Evolutionary conservation across 2,797 vertebrate species (phyloP).

Genomic region (Limnodromus scolopaceus): DNA sequence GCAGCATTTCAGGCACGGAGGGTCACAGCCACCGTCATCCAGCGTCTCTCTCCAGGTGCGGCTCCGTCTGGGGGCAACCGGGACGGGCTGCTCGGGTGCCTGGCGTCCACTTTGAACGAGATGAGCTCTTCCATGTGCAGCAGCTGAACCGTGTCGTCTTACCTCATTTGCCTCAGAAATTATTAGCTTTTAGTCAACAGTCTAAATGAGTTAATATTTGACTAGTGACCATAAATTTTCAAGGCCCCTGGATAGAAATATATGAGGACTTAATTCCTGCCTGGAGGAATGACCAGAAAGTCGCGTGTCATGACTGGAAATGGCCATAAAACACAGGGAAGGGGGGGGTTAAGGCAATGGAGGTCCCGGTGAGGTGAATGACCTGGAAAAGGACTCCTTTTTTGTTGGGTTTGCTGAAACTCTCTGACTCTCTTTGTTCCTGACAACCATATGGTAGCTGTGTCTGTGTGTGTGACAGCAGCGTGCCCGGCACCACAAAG

Average conservation of each 20-base stretch:
- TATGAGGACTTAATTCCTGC: background rate
- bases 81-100: background rate
- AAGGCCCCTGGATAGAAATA: background rate
- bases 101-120: background rate
- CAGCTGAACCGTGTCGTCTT: background rate
- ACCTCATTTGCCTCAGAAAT: slow-evolving; percentile 46
- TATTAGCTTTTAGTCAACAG: slow-evolving; percentile 43
- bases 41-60: no score
- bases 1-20: background rate
- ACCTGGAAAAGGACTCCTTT: background rate
- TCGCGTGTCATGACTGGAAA: background rate
- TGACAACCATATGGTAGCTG: accelerated
- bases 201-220: slow-evolving; percentile 47
- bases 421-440: background rate
- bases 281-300: background rate
- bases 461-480: background rate
- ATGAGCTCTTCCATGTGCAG: slow-evolving; percentile 7
- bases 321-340: background rate
- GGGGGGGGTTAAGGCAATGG: background rate
- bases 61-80: background rate
- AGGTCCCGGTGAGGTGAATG: background rate
- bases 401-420: background rate
- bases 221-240: slow-evolving; percentile 30
- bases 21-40: background rate
- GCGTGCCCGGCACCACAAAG: background rate